Percentiles rank a stretch among this genome's conserved stretches.
Conservation (phyloP, 1,140 invertebrate genomes). For the Trigoniulus corallinus region DNA sequence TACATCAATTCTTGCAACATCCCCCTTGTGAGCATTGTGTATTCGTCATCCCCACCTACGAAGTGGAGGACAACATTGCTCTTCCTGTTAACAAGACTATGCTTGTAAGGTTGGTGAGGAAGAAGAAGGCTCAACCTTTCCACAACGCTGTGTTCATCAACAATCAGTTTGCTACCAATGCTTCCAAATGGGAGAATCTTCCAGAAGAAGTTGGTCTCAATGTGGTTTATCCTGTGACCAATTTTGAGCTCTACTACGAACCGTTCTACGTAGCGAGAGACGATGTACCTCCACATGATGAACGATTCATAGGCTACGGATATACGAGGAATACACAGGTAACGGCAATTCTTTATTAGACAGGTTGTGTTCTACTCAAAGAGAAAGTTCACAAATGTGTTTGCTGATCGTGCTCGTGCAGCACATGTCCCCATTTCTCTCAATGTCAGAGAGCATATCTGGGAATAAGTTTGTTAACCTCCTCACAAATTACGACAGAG, state of each 20-base stretch:
- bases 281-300: slow-evolving; percentile 66
- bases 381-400: neutral
- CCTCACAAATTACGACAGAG: no score
- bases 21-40: slow-evolving; percentile 45
- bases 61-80: slow-evolving; percentile 52
- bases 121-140: slow-evolving; percentile 67
- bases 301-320: slow-evolving; percentile 83
- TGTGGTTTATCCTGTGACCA: slow-evolving; percentile 63
- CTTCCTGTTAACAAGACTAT: slow-evolving; percentile 64
- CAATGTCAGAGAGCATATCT: no score
- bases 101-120: slow-evolving; percentile 50
- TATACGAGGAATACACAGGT: slow-evolving; percentile 91
- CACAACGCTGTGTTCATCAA: slow-evolving; percentile 83
- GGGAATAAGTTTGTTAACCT: no score
- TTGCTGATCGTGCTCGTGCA: neutral
- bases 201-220: slow-evolving; percentile 35
- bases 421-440: neutral
- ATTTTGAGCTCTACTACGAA: slow-evolving; percentile 73
- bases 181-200: slow-evolving; percentile 49
- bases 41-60: slow-evolving; percentile 84
- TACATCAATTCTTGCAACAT: slow-evolving; percentile 50
- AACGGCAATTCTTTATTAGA: neutral
- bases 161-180: slow-evolving; percentile 83
- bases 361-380: neutral
- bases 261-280: slow-evolving; percentile 82